Evolutionary conservation across 2,113 vertebrate genomes (phyloP), one percentile per base, ranked within the genome.

Genomic region (Ursus arctos): DNA sequence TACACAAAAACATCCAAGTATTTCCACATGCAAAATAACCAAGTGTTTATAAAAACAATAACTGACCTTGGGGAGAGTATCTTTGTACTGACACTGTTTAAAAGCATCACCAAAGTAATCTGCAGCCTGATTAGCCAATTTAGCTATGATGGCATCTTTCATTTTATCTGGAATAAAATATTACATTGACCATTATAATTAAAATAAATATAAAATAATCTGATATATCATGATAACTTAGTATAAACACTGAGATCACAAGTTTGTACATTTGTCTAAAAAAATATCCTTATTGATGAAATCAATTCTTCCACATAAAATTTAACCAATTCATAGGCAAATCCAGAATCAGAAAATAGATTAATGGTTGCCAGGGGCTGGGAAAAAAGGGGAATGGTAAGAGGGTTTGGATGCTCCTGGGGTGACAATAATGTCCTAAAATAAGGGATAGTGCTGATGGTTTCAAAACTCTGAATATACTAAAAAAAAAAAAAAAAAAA

Each of bases 21-120:
- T 6, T 89, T 90, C 57, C 74, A 76, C 93, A 96, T 81, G 92
- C 94, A 94, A 81, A 88, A 71, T 26, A 83, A 90, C 12, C 65
- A 80, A 94, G 3, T 83, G 8, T 88, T 80, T 40, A 86, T n/a
- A 69, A 28, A 67, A 65, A 96, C 63, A 94, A 11, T 96, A 98
- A 99, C 99, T 98, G 99, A 99, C 99, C 99, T 99, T 99, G 72
- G 99, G 99, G 61, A 99, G 99, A 94, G 99, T 99, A 95, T 99
- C 99, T 99, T 99, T 99, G 98, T 99, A 99, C 59, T 99, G 99
- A 93, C 99, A 99, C 93, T 99, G 99, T 97, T 99, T 99, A 98
- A 99, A 99, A 95, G 99, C 99, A 88, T 99, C 99, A 7, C 99
- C 99, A 55, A 99, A 99, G 98, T 99, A 99, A 98, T 99, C 99